phyloP scores from a whole-genome alignment of 2,888 invertebrate genomes.

The Ennomos erosarius region DNA sequence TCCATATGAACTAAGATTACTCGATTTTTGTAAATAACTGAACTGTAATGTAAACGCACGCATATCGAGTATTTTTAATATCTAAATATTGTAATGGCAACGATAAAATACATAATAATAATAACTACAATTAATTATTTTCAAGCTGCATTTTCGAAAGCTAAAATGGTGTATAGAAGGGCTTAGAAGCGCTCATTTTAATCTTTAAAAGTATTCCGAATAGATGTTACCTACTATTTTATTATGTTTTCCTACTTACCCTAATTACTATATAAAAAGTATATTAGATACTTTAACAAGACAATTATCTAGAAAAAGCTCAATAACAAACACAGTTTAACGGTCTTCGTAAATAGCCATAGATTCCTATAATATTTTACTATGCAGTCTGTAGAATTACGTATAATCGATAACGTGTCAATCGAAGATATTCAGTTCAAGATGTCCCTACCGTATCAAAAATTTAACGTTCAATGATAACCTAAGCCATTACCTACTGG shows the following conservation, averaged over 20 bases:
- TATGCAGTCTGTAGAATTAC: no score
- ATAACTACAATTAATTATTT: neutral
- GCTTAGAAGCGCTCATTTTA: slow-evolving; percentile 4
- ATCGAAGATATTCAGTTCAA: no score
- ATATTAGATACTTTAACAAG: no score
- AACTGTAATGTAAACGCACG: slow-evolving; percentile 11
- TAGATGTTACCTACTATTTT: neutral
- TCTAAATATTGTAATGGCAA: neutral
- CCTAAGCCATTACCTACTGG: slow-evolving; percentile 47
- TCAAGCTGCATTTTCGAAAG: no score
- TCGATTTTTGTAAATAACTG: slow-evolving; percentile 1
- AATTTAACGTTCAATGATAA: slow-evolving; percentile 30
- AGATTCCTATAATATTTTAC: no score
- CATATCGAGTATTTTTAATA: slow-evolving; percentile 20
- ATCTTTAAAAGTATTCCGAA: slow-evolving; percentile 8
- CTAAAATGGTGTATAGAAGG: neutral
- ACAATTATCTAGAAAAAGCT: no score
- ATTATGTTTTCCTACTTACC: no score
- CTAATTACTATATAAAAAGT: no score
- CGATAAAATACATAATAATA: neutral
- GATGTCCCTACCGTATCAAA: no score
- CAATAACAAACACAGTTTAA: no score
- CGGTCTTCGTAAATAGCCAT: no score
- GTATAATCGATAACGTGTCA: no score
- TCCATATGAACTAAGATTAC: neutral